Evolutionary conservation across 2,888 invertebrate genomes (phyloP).

Genomic region (Globia sparganii): DNA sequence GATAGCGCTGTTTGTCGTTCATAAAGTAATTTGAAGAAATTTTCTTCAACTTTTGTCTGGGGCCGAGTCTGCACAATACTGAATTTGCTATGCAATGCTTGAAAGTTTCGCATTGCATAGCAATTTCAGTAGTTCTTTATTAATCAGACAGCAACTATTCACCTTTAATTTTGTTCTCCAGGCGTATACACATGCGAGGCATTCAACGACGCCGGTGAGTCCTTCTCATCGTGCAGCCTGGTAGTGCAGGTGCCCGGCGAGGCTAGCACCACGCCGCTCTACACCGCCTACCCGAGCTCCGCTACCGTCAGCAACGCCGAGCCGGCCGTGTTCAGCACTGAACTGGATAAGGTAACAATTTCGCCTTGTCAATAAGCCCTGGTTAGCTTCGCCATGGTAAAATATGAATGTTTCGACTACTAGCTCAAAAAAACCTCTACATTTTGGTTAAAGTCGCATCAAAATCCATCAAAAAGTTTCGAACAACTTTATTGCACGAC

Average conservation of each 20-base stretch:
- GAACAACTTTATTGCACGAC: neutral
- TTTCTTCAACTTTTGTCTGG: neutral
- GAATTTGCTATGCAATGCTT: neutral
- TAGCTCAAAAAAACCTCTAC: neutral
- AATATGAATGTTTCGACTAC: neutral
- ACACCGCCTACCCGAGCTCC: conserved; percentile 97
- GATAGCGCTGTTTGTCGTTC: conserved; percentile 24
- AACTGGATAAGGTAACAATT: conserved; percentile 92
- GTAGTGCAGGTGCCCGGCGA: conserved; percentile 97
- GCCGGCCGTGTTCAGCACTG: conserved; percentile 94
- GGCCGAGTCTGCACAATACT: neutral
- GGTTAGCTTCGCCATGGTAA: neutral
- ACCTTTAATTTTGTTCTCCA: conserved; percentile 67
- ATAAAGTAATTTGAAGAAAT: neutral
- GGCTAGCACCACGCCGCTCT: conserved; percentile 95
- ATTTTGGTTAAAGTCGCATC: neutral
- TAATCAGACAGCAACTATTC: too few species aligned
- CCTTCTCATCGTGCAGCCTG: conserved; percentile 97
- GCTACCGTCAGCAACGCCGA: conserved; percentile 95
- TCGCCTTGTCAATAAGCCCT: too few species aligned
- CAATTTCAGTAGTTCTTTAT: too few species aligned
- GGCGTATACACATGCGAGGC: conserved; percentile 99
- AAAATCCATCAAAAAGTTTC: neutral
- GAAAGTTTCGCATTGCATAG: too few species aligned
- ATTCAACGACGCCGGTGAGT: conserved; percentile 98